Evolutionary conservation across 2,113 vertebrate species (phyloP).

Genomic region (Dipodomys ordii): DNA sequence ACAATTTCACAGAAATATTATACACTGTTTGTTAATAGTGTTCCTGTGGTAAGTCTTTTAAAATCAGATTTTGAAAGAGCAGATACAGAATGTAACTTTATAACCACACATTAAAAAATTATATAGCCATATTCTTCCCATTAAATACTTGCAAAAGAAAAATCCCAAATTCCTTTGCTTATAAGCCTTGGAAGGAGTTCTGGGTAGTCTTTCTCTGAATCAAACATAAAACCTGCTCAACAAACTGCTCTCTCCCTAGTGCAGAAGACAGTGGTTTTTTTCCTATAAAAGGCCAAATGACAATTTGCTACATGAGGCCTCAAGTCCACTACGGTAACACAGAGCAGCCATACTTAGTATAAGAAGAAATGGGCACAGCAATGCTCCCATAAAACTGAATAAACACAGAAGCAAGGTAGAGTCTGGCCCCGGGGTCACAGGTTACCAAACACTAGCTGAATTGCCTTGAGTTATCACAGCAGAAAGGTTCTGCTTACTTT

Average conservation of each 20-base stretch:
- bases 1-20: constrained; percentile 44
- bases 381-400: not conserved
- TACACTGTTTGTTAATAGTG: not conserved
- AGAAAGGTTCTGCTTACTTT: not conserved
- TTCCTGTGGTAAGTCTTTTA: not conserved
- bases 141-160: constrained; percentile 28
- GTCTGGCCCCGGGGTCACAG: not conserved
- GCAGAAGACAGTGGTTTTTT: not conserved
- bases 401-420: not conserved
- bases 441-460: not conserved
- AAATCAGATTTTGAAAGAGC: not conserved
- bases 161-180: not conserved
- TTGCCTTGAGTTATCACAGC: not conserved
- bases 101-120: not conserved
- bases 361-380: fast-evolving
- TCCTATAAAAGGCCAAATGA: not conserved
- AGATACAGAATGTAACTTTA: not conserved
- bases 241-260: not conserved
- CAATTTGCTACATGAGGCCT: not conserved
- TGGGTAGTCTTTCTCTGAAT: not conserved
- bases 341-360: not conserved
- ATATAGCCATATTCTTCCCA: not conserved
- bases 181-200: not conserved
- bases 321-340: not conserved
- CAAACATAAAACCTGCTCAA: not conserved